Base-by-base conservation (phyloP, 2,888 invertebrate species). In the Drosophila silvestris region DNA sequence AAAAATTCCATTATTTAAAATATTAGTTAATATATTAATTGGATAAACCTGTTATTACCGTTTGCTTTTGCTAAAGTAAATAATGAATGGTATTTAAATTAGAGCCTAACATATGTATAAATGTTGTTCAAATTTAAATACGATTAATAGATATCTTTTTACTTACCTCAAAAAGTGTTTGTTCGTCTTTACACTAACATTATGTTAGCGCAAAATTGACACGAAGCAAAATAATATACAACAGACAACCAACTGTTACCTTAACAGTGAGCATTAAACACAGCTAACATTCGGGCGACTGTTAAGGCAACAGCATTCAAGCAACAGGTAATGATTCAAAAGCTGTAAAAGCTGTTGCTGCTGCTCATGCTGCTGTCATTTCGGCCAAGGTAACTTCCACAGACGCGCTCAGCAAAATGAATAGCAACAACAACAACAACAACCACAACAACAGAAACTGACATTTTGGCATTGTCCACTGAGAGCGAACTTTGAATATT, bases 371-470 rank as follows among this genome's bases (percentile, higher is more conserved):
- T 72, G 81, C 72, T 59, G 72, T 72, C 89, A 85, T 85, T 89
- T 79, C 87, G 85, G 89, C 85, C 85, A 89, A 85, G 85, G 85
- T 79, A 85, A 88, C 66, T 60, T 60, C 58, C 70, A 70, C 58
- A 66, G 33, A 65, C 68, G 53, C 76, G 63, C 77, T 76, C 68
- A 80, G 60, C 58, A 41, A 37, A 47, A 58, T 16, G 35, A 58
- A n/a, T 19, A 47, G 19, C 63, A 22, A 19, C 30, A 63, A 52
- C 39, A 56, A 16, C 63, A 74, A 35, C 41, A 53, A 37, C 64
- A 74, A 72, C 74, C 39, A 59, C 28, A 28, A 12, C 54, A 74
- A 69, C 35, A 33, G 9, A 44, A 41, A 74, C 75, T 69, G 69
- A 61, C 81, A 64, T 79, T 79, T 79, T 77, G 39, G 61, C 62